Evolutionary conservation across 2,797 vertebrate species (phyloP).

Genomic region (Anas capensis): DNA sequence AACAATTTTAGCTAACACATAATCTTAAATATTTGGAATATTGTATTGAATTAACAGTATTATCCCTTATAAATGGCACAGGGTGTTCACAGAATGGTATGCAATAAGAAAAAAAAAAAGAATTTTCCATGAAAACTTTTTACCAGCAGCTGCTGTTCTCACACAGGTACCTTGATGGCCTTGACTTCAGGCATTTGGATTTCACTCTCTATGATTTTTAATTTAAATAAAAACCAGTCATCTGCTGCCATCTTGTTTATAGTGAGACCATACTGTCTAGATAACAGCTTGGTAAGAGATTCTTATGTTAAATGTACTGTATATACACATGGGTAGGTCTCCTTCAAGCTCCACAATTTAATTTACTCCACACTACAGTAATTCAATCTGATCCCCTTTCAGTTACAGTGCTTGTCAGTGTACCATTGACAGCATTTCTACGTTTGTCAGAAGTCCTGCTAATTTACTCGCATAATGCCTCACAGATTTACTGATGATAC

Average conservation of each 20-base stretch:
- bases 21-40: neutral
- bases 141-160: neutral
- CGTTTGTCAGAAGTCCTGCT: constrained; percentile 22
- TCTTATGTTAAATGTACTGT: neutral
- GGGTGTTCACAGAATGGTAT: neutral
- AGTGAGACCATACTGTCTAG: neutral
- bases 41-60: neutral
- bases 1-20: neutral
- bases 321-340: neutral
- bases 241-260: constrained; percentile 13
- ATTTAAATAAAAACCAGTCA: constrained; percentile 5
- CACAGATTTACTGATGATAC: neutral
- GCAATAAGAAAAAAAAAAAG: neutral
- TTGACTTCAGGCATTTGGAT: neutral
- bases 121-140: neutral
- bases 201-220: constrained; percentile 18
- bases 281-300: neutral
- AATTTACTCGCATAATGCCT: neutral
- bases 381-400: constrained; percentile 25
- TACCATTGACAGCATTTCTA: neutral
- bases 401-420: neutral
- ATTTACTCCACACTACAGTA: constrained; percentile 44
- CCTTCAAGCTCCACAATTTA: constrained; percentile 9
- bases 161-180: neutral
- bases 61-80: neutral